Conservation (phyloP, 2,888 invertebrate species). For the Gnatocerus cornutus region DNA sequence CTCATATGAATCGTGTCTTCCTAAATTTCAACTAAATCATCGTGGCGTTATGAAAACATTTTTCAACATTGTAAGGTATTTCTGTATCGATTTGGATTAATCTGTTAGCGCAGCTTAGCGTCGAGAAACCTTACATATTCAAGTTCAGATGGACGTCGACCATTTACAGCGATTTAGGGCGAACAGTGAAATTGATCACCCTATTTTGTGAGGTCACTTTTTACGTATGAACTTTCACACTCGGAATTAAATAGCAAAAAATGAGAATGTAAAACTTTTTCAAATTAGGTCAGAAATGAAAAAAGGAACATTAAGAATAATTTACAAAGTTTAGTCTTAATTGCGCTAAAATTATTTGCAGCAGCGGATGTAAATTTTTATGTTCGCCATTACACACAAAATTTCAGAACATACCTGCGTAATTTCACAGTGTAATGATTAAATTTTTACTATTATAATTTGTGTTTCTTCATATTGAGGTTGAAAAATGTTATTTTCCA, state of each 20-base stretch:
- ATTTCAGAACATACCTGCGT: conserved; percentile 31
- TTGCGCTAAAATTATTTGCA: conserved; percentile 48
- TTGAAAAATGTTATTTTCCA: conserved; percentile 23
- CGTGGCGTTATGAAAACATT: conserved; percentile 16
- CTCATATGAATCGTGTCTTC: conserved; percentile 8
- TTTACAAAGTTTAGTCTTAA: conserved; percentile 41
- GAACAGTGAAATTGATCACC: conserved; percentile 41
- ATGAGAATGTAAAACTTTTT: conserved; percentile 27
- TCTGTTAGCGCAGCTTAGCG: conserved; percentile 36
- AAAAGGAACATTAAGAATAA: conserved; percentile 35
- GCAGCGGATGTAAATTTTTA: conserved; percentile 42
- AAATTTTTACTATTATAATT: conserved; percentile 36
- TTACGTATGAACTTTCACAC: neutral
- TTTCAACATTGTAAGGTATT: conserved; percentile 32
- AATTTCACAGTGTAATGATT: conserved; percentile 28
- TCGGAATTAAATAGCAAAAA: conserved; percentile 21
- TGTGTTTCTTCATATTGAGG: conserved; percentile 17
- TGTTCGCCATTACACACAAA: conserved; percentile 28
- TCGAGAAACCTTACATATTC: conserved; percentile 46
- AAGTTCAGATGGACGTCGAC: conserved; percentile 40
- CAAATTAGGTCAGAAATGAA: conserved; percentile 31
- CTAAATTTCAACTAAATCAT: conserved; percentile 20
- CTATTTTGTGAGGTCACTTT: conserved; percentile 7
- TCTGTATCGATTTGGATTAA: conserved; percentile 47
- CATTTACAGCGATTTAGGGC: conserved; percentile 24